Percentiles rank a stretch among this genome's conserved stretches.
Evolutionary conservation across 2,888 invertebrate species (phyloP).

Genomic region (Caenorhabditis panamensis): DNA sequence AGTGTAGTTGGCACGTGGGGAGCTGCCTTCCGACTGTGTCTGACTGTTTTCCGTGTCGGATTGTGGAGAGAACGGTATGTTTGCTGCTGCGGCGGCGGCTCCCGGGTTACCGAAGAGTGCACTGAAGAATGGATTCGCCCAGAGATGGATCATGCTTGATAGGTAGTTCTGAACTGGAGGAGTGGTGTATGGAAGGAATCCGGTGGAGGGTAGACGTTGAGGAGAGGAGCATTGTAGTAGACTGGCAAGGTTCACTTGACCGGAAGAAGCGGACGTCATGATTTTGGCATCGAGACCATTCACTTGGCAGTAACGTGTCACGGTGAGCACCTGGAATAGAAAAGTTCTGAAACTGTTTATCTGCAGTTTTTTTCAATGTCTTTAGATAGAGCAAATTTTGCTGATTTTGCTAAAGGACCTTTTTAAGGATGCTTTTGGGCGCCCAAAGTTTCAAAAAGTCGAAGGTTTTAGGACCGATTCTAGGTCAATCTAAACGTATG

Average conservation of each 20-base stretch:
- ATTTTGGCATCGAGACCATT: conserved; percentile 43
- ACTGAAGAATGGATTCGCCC: conserved; percentile 56
- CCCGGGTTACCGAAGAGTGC: conserved; percentile 21
- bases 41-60: conserved; percentile 28
- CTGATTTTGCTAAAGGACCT: no score
- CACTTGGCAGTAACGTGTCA: conserved; percentile 43
- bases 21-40: conserved; percentile 57
- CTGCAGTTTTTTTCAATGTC: no score
- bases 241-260: conserved; percentile 18
- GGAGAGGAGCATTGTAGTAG: conserved; percentile 28
- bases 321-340: conserved; percentile 42
- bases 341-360: no score
- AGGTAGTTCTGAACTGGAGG: conserved; percentile 48
- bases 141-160: conserved; percentile 39
- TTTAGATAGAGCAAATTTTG: no score
- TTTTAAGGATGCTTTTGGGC: no score
- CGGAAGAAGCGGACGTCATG: conserved; percentile 5
- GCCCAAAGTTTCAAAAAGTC: no score
- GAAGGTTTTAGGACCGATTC: no score
- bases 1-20: conserved; percentile 55
- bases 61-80: conserved; percentile 14
- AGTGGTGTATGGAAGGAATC: conserved; percentile 25
- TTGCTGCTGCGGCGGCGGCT: neutral
- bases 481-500: no score
- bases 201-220: neutral